These are phyloP conservation scores for Hyaena hyaena DNA, from an alignment of 2,113 vertebrate genomes.

Conservation along the genomic window DNA sequence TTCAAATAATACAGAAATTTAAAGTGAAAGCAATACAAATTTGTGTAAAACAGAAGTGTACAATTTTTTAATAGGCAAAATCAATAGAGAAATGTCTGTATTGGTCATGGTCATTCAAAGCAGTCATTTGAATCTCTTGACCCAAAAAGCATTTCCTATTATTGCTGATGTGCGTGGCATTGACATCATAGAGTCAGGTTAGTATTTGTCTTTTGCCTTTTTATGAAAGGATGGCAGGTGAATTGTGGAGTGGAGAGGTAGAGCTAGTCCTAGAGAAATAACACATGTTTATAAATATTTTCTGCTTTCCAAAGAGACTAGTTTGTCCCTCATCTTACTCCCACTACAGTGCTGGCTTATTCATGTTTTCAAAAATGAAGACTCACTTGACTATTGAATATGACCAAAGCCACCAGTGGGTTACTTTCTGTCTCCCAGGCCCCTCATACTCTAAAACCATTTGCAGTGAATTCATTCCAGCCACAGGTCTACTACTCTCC, in stretches of 20 bases:
- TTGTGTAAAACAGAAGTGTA: neutral
- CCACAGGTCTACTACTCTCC: neutral
- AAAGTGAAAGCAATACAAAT: neutral
- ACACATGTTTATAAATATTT: neutral
- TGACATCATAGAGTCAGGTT: neutral
- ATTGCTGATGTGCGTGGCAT: neutral
- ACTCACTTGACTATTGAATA: neutral
- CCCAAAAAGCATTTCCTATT: neutral
- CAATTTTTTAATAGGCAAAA: neutral
- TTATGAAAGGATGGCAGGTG: constrained; percentile 15
- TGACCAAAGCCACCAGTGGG: neutral
- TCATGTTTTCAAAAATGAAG: constrained; percentile 48
- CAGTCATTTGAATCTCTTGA: constrained; percentile 47
- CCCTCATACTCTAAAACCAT: neutral
- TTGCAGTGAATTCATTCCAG: neutral
- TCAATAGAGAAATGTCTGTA: neutral
- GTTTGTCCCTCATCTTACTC: neutral
- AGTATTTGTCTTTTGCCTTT: neutral
- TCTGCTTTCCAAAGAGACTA: neutral
- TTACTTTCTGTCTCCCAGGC: neutral
- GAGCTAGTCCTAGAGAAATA: neutral
- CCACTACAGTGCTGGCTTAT: neutral
- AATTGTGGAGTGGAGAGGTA: neutral
- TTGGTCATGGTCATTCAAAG: constrained; percentile 33
- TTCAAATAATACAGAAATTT: constrained; percentile 10